Conservation (phyloP, 2,797 vertebrate genomes). For the Vireo griseus region DNA sequence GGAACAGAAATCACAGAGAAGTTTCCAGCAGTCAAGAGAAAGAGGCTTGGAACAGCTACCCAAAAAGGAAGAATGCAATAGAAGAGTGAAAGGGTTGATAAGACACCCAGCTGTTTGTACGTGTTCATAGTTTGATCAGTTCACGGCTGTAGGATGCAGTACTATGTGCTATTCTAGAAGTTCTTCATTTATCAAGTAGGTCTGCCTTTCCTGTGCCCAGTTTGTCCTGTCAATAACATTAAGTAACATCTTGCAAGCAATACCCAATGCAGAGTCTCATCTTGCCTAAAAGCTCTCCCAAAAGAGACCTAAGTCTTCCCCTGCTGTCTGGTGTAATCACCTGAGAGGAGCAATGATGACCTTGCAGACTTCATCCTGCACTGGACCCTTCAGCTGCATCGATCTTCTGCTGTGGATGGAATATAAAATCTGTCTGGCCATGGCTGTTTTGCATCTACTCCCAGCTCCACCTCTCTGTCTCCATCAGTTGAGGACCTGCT, state of each 20-base stretch:
- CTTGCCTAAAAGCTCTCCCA: background rate
- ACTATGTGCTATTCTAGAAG: background rate
- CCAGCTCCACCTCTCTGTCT: background rate
- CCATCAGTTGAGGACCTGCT: background rate
- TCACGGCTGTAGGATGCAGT: background rate
- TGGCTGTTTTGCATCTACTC: background rate
- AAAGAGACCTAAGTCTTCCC: background rate
- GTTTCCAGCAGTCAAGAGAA: background rate
- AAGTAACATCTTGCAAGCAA: background rate
- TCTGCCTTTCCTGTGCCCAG: background rate
- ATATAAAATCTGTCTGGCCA: background rate
- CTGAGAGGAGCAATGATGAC: background rate
- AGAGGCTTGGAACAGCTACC: background rate
- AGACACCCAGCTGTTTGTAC: background rate
- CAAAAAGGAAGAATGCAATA: background rate
- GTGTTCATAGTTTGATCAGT: background rate
- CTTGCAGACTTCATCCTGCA: background rate
- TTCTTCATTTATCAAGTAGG: background rate
- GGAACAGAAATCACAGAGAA: background rate
- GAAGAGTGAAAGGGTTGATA: background rate
- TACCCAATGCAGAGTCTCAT: background rate
- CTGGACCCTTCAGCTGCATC: background rate
- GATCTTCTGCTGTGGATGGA: background rate
- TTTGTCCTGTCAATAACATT: background rate
- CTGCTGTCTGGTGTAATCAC: background rate